Base-by-base conservation (phyloP, 2,888 invertebrate genomes). In the Xestoiulus laeticollis region DNA sequence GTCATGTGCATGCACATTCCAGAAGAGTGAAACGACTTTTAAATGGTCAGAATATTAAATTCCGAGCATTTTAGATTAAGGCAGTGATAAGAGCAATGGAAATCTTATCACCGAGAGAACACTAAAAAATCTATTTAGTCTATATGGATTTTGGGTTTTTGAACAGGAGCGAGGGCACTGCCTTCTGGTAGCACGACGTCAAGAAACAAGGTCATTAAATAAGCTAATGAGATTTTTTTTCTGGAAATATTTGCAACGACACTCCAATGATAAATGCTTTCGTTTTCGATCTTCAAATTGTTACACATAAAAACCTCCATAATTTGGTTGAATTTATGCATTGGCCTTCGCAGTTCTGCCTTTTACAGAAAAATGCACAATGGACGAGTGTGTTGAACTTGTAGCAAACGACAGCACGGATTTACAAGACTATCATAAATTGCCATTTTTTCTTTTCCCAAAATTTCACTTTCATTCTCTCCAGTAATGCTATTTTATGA, bases 111-210 rank as follows among this genome's bases (percentile, higher is more conserved):
- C 68, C 26, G 2, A 26, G 26, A 26, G 26, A 68, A 68, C 26
- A 26, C 48, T 1, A 26, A 68, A 26, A 68, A 68, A 68, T n/a
- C 68, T 26, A 68, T 68, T 68, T 12, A 68, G 68, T 26, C 26
- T 26, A 10, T 68, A 68, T 68, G 68, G 26, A 68, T 68, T 68
- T 68, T 26, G 68, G 68, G 26, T 26, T 26, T 48, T 26, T 68
- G 26, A 68, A 68, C 68, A 68, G 68, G 68, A 68, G 68, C 68
- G 68, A 68, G 68, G 68, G 68, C 68, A 68, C 68, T 68, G 68
- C 68, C 68, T 68, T 26, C 68, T 68, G 68, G 26, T 26, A 68
- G 26, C 68, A 68, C 68, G 68, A 68, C 26, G 48, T 12, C 26
- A 26, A 68, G 26, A 68, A 68, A 68, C 68, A 68, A 68, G 68